Base-by-base conservation (phyloP, 2,888 invertebrate species). In the Metallyticus violacea region DNA sequence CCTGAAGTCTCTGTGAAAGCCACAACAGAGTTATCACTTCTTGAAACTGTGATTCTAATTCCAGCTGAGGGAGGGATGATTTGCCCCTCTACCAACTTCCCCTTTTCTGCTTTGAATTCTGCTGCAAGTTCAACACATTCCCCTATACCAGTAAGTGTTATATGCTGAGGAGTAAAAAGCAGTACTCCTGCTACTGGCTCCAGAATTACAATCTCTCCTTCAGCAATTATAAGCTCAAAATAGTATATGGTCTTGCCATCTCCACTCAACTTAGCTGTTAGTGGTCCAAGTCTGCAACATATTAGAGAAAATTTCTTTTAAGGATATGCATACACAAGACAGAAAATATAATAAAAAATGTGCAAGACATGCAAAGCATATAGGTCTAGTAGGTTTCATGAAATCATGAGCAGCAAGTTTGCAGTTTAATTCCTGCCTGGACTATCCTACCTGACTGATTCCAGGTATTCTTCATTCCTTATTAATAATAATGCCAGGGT, bases 161-260 rank as follows among this genome's bases (percentile, higher is more conserved):
- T 92, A 30, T 93, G 92, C 2, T 93, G 92, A 1, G 96, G 95
- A 87, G 93, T 93, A 91, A 97, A 97, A 88, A 97, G 93, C 89
- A 97, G 93, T 85, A 94, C 92, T 85, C 94, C 93, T 0, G 97
- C 97, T 86, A 94, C 92, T 0, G 97, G 97, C 0, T 93, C 93
- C 77, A 98, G 93, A 7, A 92, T 92, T 0, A 94, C 92, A 81
- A 92, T 92, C 89, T 94, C 94, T 28, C 93, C 93, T 90, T 94
- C 90, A 27, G 88, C 88, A 76, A 91, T 90, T 92, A 90, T 92
- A 88, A 92, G 90, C 29, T 90, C 90, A 89, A 93, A 92, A 77
- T 89, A 90, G 89, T 93, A 93, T 1, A 90, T 89, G 25, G 90
- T 88, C 25, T 86, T 86, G 26, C 89, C 90, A 29, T 89, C 89